Percentiles rank a stretch among this genome's conserved stretches.
phyloP scores from a whole-genome alignment of 1,140 invertebrate genomes.

The Penaeus indicus region DNA sequence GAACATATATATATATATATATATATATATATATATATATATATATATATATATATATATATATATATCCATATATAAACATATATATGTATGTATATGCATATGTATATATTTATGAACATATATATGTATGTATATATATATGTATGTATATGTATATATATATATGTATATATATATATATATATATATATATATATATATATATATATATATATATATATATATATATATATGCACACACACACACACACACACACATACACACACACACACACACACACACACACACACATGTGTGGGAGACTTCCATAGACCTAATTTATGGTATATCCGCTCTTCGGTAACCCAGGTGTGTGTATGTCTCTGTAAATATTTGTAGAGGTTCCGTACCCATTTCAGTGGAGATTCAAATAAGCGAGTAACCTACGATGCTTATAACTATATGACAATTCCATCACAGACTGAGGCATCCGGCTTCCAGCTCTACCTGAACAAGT shows the following conservation, averaged over 20 bases:
- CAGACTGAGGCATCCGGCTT: too few relatives aligned
- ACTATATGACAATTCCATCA: too few relatives aligned
- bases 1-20: conserved; percentile 31
- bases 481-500: too few relatives aligned
- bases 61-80: not conserved
- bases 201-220: not conserved
- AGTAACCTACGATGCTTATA: too few relatives aligned
- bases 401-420: too few relatives aligned
- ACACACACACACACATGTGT: conserved; percentile 3
- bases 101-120: conserved; percentile 25
- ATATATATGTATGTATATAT: conserved; percentile 31
- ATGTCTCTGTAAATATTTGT: too few relatives aligned
- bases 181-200: not conserved
- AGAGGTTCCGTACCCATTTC: too few relatives aligned
- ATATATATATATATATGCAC: not conserved
- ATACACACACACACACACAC: conserved; percentile 30
- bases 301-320: too few relatives aligned
- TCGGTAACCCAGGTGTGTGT: too few relatives aligned
- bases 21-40: conserved; percentile 37
- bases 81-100: conserved; percentile 20
- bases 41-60: conserved; percentile 37
- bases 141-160: not conserved
- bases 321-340: too few relatives aligned
- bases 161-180: not conserved
- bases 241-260: not conserved